A percentile compares a stretch with the other conserved stretches of the same genome.
Conservation (phyloP, 2,888 invertebrate genomes). For the Megalurothrips usitatus region DNA sequence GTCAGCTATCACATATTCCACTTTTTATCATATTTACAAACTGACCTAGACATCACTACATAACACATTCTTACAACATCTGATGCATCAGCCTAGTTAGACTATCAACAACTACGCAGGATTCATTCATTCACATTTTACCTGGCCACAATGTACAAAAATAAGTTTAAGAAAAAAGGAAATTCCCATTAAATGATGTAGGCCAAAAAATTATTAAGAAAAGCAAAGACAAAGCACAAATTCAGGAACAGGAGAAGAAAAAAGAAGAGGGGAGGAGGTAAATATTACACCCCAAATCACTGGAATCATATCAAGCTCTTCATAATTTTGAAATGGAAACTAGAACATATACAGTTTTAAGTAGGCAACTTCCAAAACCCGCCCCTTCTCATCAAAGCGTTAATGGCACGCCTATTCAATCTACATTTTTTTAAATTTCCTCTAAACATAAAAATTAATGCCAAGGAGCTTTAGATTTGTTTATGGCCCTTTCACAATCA, state of each 20-base stretch:
- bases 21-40: slow-evolving; percentile 5
- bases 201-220: neutral
- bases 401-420: no score
- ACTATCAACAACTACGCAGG: neutral
- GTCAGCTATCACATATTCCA: slow-evolving; percentile 5
- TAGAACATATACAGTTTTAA: no score
- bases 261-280: neutral
- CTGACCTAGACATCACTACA: neutral
- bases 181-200: neutral
- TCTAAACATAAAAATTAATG: no score
- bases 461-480: no score
- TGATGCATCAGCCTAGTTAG: neutral
- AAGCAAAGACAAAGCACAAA: neutral
- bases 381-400: no score
- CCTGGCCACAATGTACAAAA: neutral
- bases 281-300: no score
- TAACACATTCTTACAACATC: neutral
- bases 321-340: no score
- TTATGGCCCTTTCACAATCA: no score
- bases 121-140: no score
- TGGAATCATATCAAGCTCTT: no score
- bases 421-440: no score
- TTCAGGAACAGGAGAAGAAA: neutral
- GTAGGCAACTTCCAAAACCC: no score
- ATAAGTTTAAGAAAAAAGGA: neutral